Evolutionary conservation across 2,888 invertebrate species (phyloP).

Genomic region (Julus scanicus): DNA sequence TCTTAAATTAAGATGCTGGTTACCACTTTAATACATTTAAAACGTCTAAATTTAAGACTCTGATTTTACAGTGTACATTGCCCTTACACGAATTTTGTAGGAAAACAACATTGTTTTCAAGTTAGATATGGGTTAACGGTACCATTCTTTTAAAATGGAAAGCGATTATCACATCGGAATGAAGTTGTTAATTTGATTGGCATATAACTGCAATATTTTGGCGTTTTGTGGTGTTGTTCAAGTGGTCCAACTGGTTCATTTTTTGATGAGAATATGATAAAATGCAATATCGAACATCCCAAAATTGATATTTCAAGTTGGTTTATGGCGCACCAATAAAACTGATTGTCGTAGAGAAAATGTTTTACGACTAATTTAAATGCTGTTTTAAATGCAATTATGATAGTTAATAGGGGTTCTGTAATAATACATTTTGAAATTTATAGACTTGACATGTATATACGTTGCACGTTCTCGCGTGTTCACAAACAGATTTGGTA

Average conservation of each 20-base stretch:
- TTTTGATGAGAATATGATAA: neutral
- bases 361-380: slow-evolving; percentile 36
- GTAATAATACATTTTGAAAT: slow-evolving; percentile 5
- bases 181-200: neutral
- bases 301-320: neutral
- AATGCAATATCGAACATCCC: neutral
- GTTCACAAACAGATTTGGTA: neutral
- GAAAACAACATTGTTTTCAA: neutral
- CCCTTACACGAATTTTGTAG: neutral
- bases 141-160: neutral
- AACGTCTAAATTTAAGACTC: too few species aligned
- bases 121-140: neutral
- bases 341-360: neutral
- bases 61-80: too few species aligned
- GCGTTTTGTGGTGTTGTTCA: neutral
- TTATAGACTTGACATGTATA: neutral
- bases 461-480: neutral
- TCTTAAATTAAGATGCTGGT: too few species aligned
- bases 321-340: slow-evolving; percentile 3
- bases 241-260: slow-evolving; percentile 16
- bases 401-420: slow-evolving; percentile 1
- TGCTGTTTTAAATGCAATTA: slow-evolving; percentile 18
- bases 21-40: too few species aligned
- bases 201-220: neutral
- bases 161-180: neutral